Evolutionary conservation across 2,797 vertebrate species (phyloP), one percentile per base, ranked within the genome.

Genomic region (Anguilla pacifica): DNA sequence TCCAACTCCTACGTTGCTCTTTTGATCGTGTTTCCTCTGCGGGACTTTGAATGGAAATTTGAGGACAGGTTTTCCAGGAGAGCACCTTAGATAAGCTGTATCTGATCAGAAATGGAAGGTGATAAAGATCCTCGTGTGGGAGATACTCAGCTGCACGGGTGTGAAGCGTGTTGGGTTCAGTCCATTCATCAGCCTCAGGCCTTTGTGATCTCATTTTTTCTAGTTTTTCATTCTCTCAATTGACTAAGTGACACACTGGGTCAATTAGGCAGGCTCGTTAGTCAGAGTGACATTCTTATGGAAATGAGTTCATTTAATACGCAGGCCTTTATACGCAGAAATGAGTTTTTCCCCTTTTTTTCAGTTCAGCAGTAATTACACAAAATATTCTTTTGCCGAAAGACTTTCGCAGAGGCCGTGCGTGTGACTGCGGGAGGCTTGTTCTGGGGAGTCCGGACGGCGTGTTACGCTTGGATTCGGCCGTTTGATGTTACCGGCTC

Each of bases 401-500:
- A 81, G 35, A 35, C 35, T 81, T 81, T 49, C 49, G 7, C 49
- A 81, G 5, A 81, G 43, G 22, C 77, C 39, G 1, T 81, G 3
- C 19, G 1, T 81, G 3, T 49, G 39, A 25, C 77, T 81, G 3
- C 31, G 31, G 51, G 83, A 59, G 51, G 2, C n/a, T 15, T 19
- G 22, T 55, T 84, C 28, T 57, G 4, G 13, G 43, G 28, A 59
- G 83, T 83, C 83, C 57, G n/a, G 53, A 6, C 83, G 25, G 25
- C 7, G 83, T 9, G 25, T 31, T 49, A 31, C 57, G 84, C 57
- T 64, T 17, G 59, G 31, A 70, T 61, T 67, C 59, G 11, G 59
- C 17, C 35, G 53, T 67, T 61, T 85, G 84, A 61, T 85, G 57
- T 85, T 46, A 6, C 4, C 46, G 84, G 35, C 59, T 85, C 10